Evolutionary conservation across 2,888 invertebrate genomes (phyloP).

Genomic region (Tachina grossa): DNA sequence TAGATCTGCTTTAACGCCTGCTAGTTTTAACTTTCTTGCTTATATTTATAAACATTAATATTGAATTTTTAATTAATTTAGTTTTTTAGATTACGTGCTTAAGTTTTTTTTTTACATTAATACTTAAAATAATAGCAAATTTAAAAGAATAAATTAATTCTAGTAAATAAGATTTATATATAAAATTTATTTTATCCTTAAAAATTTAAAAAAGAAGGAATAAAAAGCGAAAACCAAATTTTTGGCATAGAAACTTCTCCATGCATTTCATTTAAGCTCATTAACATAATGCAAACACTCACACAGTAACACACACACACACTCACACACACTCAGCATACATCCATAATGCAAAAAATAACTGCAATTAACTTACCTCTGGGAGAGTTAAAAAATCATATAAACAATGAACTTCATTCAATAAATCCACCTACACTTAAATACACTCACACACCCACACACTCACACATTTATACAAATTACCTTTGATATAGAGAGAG

Average conservation of each 20-base stretch:
- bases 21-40: not conserved
- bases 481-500: too few relatives aligned
- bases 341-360: not conserved
- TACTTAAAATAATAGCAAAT: too few relatives aligned
- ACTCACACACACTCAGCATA: too few relatives aligned
- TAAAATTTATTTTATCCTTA: not conserved
- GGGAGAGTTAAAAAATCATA: not conserved
- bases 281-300: too few relatives aligned
- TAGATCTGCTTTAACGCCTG: too few relatives aligned
- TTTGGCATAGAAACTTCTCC: not conserved
- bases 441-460: too few relatives aligned
- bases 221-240: not conserved
- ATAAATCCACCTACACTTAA: not conserved
- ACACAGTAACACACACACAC: too few relatives aligned
- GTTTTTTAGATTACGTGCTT: not conserved
- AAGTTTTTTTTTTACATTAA: not conserved
- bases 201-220: not conserved
- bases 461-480: too few relatives aligned
- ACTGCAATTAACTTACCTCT: not conserved
- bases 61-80: conserved; percentile 7
- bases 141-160: not conserved
- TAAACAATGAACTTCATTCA: not conserved
- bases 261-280: not conserved
- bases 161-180: not conserved
- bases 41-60: not conserved